Evolutionary conservation across 2,797 vertebrate genomes (phyloP).

Genomic region (Melanotaenia trifasciata): DNA sequence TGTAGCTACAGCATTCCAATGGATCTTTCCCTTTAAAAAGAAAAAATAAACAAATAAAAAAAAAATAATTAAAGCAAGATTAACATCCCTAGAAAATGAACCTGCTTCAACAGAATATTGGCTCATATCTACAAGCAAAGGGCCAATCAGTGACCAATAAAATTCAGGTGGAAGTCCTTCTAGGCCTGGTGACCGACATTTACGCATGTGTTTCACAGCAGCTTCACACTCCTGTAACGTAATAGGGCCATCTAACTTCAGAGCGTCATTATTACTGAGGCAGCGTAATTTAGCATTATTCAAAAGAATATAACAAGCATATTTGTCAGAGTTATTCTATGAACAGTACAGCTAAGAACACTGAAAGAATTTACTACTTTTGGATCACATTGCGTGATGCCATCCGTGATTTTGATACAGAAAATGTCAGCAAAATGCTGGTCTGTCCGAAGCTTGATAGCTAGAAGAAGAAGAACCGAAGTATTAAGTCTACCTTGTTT

Average conservation of each 20-base stretch:
- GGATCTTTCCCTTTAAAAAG: too few species aligned
- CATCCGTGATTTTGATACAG: not conserved
- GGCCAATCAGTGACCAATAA: too few species aligned
- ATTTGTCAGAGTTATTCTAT: not conserved
- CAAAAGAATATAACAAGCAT: not conserved
- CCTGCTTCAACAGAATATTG: too few species aligned
- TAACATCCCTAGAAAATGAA: too few species aligned
- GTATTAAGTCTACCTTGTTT: constrained; percentile 5
- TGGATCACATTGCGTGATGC: not conserved
- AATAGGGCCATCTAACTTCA: not conserved
- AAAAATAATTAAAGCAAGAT: too few species aligned
- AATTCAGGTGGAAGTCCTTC: too few species aligned
- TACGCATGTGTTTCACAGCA: too few species aligned
- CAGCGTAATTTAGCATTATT: not conserved
- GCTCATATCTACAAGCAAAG: too few species aligned
- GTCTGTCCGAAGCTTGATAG: not conserved
- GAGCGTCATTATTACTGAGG: not conserved
- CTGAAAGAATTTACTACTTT: not conserved
- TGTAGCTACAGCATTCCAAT: too few species aligned
- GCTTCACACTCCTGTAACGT: not conserved
- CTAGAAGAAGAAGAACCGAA: constrained; percentile 4
- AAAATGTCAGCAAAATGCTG: not conserved
- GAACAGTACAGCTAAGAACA: not conserved
- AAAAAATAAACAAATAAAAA: too few species aligned
- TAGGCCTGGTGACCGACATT: too few species aligned